Evolutionary conservation across 2,888 invertebrate genomes (phyloP), one percentile per base, ranked within the genome.

Genomic region (Melieria omissa): DNA sequence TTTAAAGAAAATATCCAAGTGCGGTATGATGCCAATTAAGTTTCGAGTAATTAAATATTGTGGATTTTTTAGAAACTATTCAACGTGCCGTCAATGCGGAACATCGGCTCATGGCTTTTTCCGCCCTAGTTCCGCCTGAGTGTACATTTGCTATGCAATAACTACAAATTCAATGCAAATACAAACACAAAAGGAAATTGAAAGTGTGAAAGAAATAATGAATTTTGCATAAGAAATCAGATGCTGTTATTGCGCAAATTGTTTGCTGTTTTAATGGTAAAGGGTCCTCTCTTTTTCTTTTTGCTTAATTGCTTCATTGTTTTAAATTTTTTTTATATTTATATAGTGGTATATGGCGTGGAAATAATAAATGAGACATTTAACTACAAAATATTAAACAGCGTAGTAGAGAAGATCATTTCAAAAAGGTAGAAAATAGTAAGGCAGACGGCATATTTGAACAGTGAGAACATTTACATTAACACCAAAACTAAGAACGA

Each of bases 221-320:
- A 52, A 12, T 52, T 52, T 52, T 52, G 52, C 52, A 9, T 52
- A 52, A 52, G 7, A 52, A 52, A 12, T 29, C 29, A 29, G 29
- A 29, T 29, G 29, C 29, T 29, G 29, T 29, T 29, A 29, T 29
- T 29, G 52, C 14, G 12, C 9, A 52, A 14, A n/a, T 41, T 54
- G 44, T 54, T 44, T 49, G 41, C 10, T 60, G 41, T 45, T 42
- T 63, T 74, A 71, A 45, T 73, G 78, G 79, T 80, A 77, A 78
- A 81, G 82, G 81, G 81, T 82, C 82, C 81, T 82, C 82, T 82
- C 80, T 81, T 80, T 79, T 76, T 64, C 74, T 71, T 73, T 69
- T 71, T 41, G 42, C 10, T 63, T 52, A 12, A 12, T 60, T 74
- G 72, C 58, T 70, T 69, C 73, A 61, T 73, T 47, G 54, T 73